phyloP scores from a whole-genome alignment of 2,113 vertebrate genomes.

The Dicerorhinus sumatrensis region DNA sequence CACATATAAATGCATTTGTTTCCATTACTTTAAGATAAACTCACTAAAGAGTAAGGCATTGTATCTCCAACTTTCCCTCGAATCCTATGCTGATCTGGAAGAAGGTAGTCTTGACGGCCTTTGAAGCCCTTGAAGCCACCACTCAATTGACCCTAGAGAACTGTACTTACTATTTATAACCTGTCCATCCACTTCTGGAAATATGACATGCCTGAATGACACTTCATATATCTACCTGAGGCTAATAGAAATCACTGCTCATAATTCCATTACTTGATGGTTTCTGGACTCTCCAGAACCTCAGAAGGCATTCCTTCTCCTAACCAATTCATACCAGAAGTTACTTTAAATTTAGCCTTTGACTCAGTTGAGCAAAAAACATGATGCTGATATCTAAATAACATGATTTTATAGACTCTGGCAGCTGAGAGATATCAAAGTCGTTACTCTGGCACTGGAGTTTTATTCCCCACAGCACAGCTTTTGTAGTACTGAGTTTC shows the following conservation, averaged over 20 bases:
- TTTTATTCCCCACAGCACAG: not conserved
- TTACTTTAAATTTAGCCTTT: constrained; percentile 44
- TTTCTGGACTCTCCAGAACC: not conserved
- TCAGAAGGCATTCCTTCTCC: constrained; percentile 31
- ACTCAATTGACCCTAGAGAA: not conserved
- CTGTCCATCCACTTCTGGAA: not conserved
- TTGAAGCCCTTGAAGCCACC: not conserved
- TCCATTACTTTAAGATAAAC: constrained; percentile 17
- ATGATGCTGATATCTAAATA: not conserved
- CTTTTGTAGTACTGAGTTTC: not conserved
- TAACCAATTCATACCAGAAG: not conserved
- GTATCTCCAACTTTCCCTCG: not conserved
- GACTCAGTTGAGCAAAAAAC: not conserved
- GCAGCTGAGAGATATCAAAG: not conserved
- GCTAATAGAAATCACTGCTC: not conserved
- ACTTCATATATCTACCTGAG: not conserved
- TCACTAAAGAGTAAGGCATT: not conserved
- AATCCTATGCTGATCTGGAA: not conserved
- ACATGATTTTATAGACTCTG: constrained; percentile 1
- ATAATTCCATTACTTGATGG: not conserved
- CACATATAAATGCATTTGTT: not conserved
- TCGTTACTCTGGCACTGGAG: not conserved
- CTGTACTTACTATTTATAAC: not conserved
- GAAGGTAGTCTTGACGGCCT: not conserved
- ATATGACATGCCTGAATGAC: not conserved